Conservation (phyloP, 2,888 invertebrate species). For the Morpho deidamia region DNA sequence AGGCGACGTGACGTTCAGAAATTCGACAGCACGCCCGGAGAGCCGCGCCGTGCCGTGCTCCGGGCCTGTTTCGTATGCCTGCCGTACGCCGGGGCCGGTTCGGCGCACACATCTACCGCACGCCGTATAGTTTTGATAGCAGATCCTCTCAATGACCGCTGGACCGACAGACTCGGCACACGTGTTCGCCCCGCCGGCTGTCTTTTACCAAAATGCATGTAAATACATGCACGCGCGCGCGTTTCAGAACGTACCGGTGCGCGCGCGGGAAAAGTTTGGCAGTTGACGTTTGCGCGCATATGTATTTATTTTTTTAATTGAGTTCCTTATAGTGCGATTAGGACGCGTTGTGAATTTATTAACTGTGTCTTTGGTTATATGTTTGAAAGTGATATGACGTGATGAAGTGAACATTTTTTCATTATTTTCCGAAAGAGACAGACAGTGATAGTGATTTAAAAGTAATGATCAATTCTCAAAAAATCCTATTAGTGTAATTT, state of each 20-base stretch:
- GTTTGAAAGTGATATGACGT: slow-evolving; percentile 12
- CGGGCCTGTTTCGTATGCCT: slow-evolving; percentile 68
- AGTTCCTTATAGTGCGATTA: slow-evolving; percentile 4
- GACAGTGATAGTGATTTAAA: too few relatives aligned
- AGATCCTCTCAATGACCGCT: slow-evolving; percentile 82
- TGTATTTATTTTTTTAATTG: slow-evolving; percentile 35
- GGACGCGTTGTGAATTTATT: slow-evolving; percentile 19
- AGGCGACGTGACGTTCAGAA: slow-evolving; percentile 63
- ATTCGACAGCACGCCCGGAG: slow-evolving; percentile 53
- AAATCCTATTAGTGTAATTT: too few relatives aligned
- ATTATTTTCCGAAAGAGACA: too few relatives aligned
- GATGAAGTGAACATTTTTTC: not conserved
- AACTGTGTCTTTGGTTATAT: slow-evolving; percentile 13
- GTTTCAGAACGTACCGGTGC: slow-evolving; percentile 41
- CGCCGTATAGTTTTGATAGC: slow-evolving; percentile 63
- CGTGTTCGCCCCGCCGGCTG: slow-evolving; percentile 58
- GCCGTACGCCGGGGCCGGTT: slow-evolving; percentile 56
- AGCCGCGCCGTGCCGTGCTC: slow-evolving; percentile 26
- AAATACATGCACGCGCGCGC: slow-evolving; percentile 55
- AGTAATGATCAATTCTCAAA: too few relatives aligned
- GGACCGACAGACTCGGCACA: slow-evolving; percentile 80
- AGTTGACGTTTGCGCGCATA: slow-evolving; percentile 42
- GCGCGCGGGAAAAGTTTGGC: slow-evolving; percentile 55
- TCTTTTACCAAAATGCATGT: slow-evolving; percentile 58
- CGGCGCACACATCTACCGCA: slow-evolving; percentile 59